Evolutionary conservation across 2,888 invertebrate genomes (phyloP).

Genomic region (Homarus gammarus): DNA sequence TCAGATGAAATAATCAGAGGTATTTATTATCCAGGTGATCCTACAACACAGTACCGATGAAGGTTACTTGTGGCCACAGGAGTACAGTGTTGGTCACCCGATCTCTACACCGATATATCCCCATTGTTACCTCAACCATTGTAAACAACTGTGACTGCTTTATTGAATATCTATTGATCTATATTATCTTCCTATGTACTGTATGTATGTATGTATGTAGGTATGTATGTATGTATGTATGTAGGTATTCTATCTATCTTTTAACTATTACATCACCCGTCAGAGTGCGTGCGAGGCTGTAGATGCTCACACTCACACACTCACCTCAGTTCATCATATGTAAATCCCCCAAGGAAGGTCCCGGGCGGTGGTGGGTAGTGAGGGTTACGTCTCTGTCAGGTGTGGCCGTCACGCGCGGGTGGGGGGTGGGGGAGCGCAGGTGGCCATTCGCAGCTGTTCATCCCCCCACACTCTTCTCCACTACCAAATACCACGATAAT

Average conservation of each 20-base stretch:
- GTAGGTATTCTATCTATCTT: not conserved
- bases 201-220: too few species aligned
- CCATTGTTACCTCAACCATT: too few species aligned
- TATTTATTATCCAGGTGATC: too few species aligned
- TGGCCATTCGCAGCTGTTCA: constrained; percentile 61
- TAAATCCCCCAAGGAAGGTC: not conserved
- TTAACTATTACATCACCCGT: not conserved
- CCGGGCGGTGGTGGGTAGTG: not conserved
- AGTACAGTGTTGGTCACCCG: too few species aligned
- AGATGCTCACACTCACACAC: not conserved
- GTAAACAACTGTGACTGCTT: too few species aligned
- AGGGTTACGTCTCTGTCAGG: constrained; percentile 20
- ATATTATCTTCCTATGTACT: not conserved
- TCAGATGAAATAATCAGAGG: too few species aligned
- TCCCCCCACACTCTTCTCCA: not conserved
- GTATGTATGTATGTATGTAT: not conserved
- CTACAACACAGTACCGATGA: too few species aligned
- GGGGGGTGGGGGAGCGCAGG: constrained; percentile 52
- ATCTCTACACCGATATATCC: too few species aligned
- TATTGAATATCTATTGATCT: not conserved
- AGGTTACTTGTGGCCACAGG: too few species aligned
- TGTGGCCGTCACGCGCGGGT: not conserved
- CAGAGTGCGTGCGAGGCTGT: not conserved
- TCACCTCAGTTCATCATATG: not conserved
- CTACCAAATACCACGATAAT: too few species aligned